Evolutionary conservation across 2,888 invertebrate genomes (phyloP).

Genomic region (Microplitis manilae): DNA sequence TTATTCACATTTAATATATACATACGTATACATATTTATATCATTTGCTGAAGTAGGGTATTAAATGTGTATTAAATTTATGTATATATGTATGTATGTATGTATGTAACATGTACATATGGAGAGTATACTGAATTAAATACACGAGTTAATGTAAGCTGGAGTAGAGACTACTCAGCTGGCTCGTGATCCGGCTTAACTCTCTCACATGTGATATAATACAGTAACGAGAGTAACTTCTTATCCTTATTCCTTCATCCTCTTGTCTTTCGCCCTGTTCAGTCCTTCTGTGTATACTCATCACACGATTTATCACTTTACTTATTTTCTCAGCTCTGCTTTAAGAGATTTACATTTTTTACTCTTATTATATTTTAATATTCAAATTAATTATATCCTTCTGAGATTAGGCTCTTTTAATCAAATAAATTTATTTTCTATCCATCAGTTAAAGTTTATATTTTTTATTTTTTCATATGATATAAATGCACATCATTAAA

Average conservation of each 20-base stretch:
- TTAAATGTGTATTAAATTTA: background rate
- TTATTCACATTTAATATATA: background rate
- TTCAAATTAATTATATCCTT: background rate
- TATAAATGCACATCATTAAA: too few relatives aligned
- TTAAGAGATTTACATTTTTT: background rate
- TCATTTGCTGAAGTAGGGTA: background rate
- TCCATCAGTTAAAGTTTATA: too few relatives aligned
- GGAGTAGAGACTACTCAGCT: slow-evolving; percentile 1
- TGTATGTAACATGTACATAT: slow-evolving; percentile 11
- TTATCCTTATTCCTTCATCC: slow-evolving; percentile 25
- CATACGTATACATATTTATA: background rate
- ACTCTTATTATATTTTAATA: background rate
- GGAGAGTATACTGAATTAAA: background rate
- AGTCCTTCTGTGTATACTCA: background rate
- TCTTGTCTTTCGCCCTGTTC: slow-evolving; percentile 19
- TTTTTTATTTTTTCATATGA: too few relatives aligned
- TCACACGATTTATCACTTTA: background rate
- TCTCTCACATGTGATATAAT: slow-evolving; percentile 1
- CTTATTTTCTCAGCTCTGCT: background rate
- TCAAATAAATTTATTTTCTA: too few relatives aligned
- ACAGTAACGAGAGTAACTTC: background rate
- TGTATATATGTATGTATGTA: background rate
- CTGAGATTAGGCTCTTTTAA: too few relatives aligned
- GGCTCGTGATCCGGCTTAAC: background rate
- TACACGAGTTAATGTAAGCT: background rate